Base-by-base conservation (phyloP, 2,888 invertebrate species). In the Mantis religiosa region DNA sequence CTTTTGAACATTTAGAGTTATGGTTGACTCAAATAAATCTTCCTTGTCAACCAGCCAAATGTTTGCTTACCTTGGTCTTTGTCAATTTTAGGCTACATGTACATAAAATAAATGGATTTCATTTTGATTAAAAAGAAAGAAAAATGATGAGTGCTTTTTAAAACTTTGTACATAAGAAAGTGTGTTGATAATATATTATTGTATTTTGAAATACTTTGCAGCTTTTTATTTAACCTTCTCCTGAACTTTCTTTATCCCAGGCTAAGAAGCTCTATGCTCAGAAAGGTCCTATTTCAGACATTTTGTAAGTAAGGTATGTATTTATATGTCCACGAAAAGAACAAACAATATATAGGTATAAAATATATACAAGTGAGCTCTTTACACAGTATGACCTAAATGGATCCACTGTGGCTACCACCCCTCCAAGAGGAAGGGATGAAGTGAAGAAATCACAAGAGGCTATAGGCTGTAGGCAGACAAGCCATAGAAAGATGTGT, bases 141-240 rank as follows among this genome's bases (percentile, higher is more conserved):
- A 12, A 81, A 88, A 86, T 83, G 81, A 82, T 34, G 82, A 88
- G 85, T 83, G 82, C 84, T 89, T 89, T 89, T 89, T 88, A 89
- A 90, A 90, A 81, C 82, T 88, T 90, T 90, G 90, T 90, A 90
- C 87, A 90, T 90, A 88, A 83, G 85, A 89, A 90, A 90, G 83
- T 89, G 89, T 89, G 89, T 89, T 90, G 89, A 90, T 90, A 88
- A 89, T 89, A 89, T 89, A 89, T 88, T 88, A 85, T 89, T 85
- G 85, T 88, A 88, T 88, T 88, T 88, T 88, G 82, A 88, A 88
- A 34, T 88, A 85, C 28, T 25, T 83, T 28, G 83, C 28, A 47
- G 47, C 47, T 54, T 47, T 54, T 82, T n/a, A 82, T 34, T 41
- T 25, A 86, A 85, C 30, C 30, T 41, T 15, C n/a, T 71, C 54